These are phyloP conservation scores for Poecilia gillii DNA, from an alignment of 2,797 vertebrate genomes.

Conservation along the genomic window DNA sequence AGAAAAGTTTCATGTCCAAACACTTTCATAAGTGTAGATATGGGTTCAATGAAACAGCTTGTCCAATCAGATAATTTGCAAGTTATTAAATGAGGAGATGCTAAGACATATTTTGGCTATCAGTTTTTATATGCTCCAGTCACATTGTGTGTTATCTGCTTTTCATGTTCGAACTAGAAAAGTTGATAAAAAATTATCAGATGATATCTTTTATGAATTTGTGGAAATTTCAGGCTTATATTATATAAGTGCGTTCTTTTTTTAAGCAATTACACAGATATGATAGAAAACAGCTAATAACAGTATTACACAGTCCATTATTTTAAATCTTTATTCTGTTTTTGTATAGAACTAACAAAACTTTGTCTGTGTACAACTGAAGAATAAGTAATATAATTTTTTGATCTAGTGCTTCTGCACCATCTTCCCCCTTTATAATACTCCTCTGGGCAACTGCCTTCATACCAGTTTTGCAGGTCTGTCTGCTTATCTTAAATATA, in stretches of 20 bases:
- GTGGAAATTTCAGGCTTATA: neutral
- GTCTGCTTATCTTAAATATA: neutral
- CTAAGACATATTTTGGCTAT: slow-evolving; percentile 11
- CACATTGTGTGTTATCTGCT: slow-evolving; percentile 1
- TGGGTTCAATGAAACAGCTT: slow-evolving; percentile 23
- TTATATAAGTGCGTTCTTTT: too few relatives aligned
- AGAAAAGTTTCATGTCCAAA: slow-evolving; percentile 13
- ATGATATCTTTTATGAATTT: neutral
- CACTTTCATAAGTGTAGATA: slow-evolving; percentile 24
- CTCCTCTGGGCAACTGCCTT: neutral
- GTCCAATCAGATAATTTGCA: slow-evolving; percentile 8
- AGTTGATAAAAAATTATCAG: neutral
- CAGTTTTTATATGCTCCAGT: neutral
- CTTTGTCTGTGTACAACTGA: neutral
- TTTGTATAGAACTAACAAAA: too few relatives aligned
- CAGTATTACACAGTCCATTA: neutral
- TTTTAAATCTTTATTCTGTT: too few relatives aligned
- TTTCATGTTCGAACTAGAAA: slow-evolving; percentile 10
- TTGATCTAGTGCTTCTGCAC: neutral
- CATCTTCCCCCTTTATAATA: neutral
- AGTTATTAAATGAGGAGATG: slow-evolving; percentile 19
- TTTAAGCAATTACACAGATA: neutral
- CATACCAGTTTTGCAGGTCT: neutral
- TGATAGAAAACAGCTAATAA: neutral
- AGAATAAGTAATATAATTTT: neutral